Percentiles rank a stretch among this genome's conserved stretches.
Evolutionary conservation across 2,797 vertebrate species (phyloP).

Genomic region (Erpetoichthys calabaricus): DNA sequence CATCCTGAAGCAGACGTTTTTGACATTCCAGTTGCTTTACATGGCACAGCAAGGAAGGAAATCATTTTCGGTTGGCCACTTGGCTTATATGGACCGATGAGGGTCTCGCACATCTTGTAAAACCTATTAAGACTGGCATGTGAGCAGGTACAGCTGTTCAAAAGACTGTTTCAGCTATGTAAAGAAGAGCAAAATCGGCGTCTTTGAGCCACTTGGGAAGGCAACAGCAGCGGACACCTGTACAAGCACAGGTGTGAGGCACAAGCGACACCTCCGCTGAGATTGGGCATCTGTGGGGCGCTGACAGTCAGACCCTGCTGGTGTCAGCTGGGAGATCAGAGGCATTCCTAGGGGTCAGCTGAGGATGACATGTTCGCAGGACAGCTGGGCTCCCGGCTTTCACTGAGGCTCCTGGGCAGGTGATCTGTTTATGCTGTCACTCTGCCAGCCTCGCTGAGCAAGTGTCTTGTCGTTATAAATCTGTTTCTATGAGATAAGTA

Average conservation of each 20-base stretch:
- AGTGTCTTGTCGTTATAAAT: constrained; percentile 17
- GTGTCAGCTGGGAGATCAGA: constrained; percentile 20
- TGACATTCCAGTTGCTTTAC: too few relatives aligned
- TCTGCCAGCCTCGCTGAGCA: constrained; percentile 17
- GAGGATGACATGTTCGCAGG: constrained; percentile 7
- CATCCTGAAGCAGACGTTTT: too few relatives aligned
- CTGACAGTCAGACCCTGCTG: constrained; percentile 16
- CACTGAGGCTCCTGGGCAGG: constrained; percentile 21
- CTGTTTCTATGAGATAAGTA: constrained; percentile 11
- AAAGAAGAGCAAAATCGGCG: constrained; percentile 9
- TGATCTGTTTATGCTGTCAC: constrained; percentile 25
- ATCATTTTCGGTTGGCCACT: too few relatives aligned
- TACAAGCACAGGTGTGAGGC: constrained; percentile 11
- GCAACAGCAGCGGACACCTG: background rate
- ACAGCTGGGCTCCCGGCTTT: constrained; percentile 1
- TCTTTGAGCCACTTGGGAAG: background rate
- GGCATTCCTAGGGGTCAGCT: constrained; percentile 20
- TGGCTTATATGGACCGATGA: too few relatives aligned
- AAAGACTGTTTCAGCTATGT: background rate
- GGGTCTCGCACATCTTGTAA: too few relatives aligned
- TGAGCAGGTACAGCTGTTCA: background rate
- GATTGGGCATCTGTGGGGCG: background rate
- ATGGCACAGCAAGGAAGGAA: too few relatives aligned
- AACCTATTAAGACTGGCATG: constrained; percentile 7
- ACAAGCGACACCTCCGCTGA: background rate